phyloP scores from a whole-genome alignment of 2,797 vertebrate species.

The Cirrhinus mrigala region DNA sequence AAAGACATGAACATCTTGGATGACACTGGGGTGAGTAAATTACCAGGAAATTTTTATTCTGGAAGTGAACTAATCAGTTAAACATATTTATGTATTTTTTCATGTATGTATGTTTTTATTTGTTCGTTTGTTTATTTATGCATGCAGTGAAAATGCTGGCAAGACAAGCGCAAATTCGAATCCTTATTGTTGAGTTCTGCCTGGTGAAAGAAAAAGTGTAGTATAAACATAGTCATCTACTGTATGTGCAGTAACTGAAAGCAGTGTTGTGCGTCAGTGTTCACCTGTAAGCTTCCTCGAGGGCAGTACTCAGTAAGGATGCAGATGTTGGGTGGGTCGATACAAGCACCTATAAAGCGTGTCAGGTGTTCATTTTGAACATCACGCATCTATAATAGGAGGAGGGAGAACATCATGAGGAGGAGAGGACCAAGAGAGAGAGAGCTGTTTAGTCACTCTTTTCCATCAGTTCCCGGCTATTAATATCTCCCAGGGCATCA shows the following conservation, averaged over 20 bases:
- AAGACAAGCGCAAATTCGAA: neutral
- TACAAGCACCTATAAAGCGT: conserved; percentile 88
- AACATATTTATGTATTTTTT: neutral
- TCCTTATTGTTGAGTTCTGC: neutral
- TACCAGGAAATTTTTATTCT: too few relatives aligned
- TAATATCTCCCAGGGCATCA: conserved; percentile 44
- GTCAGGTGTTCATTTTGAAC: conserved; percentile 93
- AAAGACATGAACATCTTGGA: too few relatives aligned
- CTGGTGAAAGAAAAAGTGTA: neutral
- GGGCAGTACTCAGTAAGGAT: conserved; percentile 92
- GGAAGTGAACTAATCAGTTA: too few relatives aligned
- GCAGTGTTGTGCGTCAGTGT: conserved; percentile 6
- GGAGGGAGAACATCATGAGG: neutral
- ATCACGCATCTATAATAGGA: conserved; percentile 82
- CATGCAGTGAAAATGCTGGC: neutral
- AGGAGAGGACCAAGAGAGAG: neutral
- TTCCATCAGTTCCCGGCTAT: conserved; percentile 25
- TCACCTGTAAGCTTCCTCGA: conserved; percentile 85
- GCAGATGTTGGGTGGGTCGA: conserved; percentile 89
- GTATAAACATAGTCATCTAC: neutral
- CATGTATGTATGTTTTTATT: neutral
- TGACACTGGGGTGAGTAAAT: too few relatives aligned
- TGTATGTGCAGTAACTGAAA: neutral
- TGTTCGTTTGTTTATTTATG: neutral
- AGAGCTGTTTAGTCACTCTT: neutral